Percentiles rank a stretch among this genome's conserved stretches.
Conservation (phyloP, 2,113 vertebrate species). For the Dipodomys ordii region DNA sequence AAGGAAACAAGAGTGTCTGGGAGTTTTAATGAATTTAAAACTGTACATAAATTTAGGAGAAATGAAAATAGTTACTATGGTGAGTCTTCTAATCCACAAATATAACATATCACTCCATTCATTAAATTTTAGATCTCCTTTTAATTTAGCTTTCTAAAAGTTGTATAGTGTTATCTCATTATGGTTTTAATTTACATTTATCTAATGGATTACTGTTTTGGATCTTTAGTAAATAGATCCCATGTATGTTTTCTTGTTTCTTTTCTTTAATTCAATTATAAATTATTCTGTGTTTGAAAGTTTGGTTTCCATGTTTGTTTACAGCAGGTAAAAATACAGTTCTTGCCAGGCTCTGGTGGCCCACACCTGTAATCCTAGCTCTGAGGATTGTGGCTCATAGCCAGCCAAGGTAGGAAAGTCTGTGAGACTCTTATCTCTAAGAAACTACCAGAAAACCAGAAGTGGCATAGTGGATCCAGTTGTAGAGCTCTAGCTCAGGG, state of each 20-base stretch:
- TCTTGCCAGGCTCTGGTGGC: not conserved
- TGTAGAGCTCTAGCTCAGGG: no score
- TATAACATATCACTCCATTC: not conserved
- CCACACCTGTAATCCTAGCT: not conserved
- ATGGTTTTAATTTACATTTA: no score
- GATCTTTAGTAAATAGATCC: not conserved
- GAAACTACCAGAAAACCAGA: no score
- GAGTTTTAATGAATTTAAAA: slow-evolving; percentile 17
- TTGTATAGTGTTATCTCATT: no score
- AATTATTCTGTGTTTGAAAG: not conserved
- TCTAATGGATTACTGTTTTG: not conserved
- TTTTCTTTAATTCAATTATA: slow-evolving; percentile 2
- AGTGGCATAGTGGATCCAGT: no score
- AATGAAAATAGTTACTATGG: not conserved
- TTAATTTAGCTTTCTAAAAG: not conserved
- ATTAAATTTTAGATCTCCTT: not conserved
- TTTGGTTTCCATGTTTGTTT: slow-evolving; percentile 18
- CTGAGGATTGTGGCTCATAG: no score
- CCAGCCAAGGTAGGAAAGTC: no score
- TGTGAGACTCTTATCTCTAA: no score
- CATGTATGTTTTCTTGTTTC: not conserved
- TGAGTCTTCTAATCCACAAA: slow-evolving; percentile 22
- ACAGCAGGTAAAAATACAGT: not conserved
- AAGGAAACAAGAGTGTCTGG: not conserved
- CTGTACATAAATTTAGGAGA: not conserved